These are phyloP conservation scores for Artemia franciscana DNA, from an alignment of 1,140 invertebrate species.

Conservation along the genomic window DNA sequence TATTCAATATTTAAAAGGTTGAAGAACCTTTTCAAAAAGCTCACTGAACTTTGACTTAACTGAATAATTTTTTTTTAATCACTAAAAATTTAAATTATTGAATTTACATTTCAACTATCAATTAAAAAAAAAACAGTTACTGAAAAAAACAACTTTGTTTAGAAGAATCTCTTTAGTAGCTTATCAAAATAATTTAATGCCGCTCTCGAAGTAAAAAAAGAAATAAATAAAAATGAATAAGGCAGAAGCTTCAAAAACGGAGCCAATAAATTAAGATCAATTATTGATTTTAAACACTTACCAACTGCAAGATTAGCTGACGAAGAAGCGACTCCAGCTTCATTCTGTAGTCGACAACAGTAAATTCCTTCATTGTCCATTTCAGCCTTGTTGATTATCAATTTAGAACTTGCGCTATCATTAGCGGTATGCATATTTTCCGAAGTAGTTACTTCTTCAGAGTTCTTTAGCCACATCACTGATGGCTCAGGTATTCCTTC, in stretches of 20 bases:
- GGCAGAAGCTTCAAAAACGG: background rate
- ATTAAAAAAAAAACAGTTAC: too few species aligned
- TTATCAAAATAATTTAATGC: too few species aligned
- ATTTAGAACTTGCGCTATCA: slow-evolving; percentile 25
- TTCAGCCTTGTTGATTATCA: slow-evolving; percentile 22
- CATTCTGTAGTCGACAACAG: slow-evolving; percentile 48
- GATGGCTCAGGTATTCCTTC: slow-evolving; percentile 38
- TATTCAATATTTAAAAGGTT: too few species aligned
- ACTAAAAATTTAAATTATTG: too few species aligned
- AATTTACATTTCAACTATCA: too few species aligned
- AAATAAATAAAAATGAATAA: too few species aligned
- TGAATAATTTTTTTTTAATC: too few species aligned
- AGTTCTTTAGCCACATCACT: slow-evolving; percentile 53
- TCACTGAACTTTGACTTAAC: too few species aligned
- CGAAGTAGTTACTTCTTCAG: slow-evolving; percentile 32
- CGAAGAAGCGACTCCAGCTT: slow-evolving; percentile 48
- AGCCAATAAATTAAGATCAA: background rate
- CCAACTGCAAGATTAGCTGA: slow-evolving; percentile 40
- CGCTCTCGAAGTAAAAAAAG: too few species aligned
- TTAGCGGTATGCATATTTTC: slow-evolving; percentile 38
- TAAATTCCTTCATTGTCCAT: slow-evolving; percentile 50
- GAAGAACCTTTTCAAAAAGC: too few species aligned
- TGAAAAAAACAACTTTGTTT: too few species aligned
- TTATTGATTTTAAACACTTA: slow-evolving; percentile 23
- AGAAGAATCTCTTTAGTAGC: too few species aligned